Evolutionary conservation across 2,797 vertebrate species (phyloP).

Genomic region (Manis crassicaudata): DNA sequence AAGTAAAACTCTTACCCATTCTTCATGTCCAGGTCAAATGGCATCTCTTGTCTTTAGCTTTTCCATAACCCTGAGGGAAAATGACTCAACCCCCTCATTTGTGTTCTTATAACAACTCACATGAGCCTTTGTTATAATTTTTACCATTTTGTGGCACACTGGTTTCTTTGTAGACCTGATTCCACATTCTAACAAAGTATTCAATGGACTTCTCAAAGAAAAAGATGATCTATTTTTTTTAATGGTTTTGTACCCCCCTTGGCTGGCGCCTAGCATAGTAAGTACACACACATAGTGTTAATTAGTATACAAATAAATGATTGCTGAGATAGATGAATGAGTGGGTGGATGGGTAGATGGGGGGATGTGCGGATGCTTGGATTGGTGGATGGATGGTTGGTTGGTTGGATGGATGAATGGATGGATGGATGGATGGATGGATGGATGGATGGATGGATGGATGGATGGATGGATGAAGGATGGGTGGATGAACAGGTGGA

Average conservation of each 20-base stretch:
- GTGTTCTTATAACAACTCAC: not conserved
- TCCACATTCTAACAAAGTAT: not conserved
- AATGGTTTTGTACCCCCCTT: not conserved
- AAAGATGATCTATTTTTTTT: not conserved
- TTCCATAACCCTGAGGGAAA: not conserved
- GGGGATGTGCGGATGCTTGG: rapidly evolving
- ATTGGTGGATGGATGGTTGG: rapidly evolving
- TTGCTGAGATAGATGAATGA: not conserved
- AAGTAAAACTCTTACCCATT: not conserved
- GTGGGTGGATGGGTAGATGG: not conserved
- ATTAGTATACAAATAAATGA: not conserved
- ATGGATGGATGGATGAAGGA: rapidly evolving
- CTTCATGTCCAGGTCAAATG: not conserved
- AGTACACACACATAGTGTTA: not conserved
- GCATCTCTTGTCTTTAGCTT: not conserved
- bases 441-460: not conserved
- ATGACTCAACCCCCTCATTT: not conserved
- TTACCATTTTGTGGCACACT: not conserved
- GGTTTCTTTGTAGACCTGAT: not conserved
- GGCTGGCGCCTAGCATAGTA: not conserved
- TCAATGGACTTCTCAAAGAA: not conserved
- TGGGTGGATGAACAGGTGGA: not conserved
- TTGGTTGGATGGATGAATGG: rapidly evolving
- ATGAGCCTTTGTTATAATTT: not conserved
- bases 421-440: not conserved